phyloP scores from a whole-genome alignment of 2,113 vertebrate genomes.

The Trinectes maculatus region DNA sequence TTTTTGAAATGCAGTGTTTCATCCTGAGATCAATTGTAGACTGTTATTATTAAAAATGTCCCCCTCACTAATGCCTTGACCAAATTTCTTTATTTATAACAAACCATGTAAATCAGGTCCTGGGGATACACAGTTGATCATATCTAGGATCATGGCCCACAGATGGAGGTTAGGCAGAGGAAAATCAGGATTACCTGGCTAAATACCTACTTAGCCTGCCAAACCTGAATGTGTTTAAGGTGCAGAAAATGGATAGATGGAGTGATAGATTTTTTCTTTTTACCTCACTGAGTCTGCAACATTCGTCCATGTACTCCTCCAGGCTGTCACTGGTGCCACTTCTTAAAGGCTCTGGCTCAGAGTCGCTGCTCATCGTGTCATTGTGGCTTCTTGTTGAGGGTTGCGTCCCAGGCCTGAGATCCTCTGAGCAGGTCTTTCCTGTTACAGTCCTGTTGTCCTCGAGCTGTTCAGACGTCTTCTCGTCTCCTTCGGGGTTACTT shows the following conservation, averaged over 20 bases:
- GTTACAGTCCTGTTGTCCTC: slow-evolving; percentile 18
- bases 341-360: slow-evolving; percentile 71
- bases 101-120: background rate
- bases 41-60: too few species aligned
- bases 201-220: background rate
- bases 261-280: slow-evolving; percentile 30
- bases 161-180: background rate
- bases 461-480: slow-evolving; percentile 37
- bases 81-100: too few species aligned
- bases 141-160: background rate
- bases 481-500: slow-evolving; percentile 16
- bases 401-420: slow-evolving; percentile 45
- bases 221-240: background rate
- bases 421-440: slow-evolving; percentile 42
- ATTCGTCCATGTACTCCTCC: slow-evolving; percentile 89
- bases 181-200: background rate
- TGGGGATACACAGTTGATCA: background rate
- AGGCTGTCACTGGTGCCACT: slow-evolving; percentile 84
- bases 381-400: slow-evolving; percentile 55
- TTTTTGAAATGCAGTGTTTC: background rate
- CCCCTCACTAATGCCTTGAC: too few species aligned
- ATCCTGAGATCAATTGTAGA: background rate
- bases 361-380: slow-evolving; percentile 48
- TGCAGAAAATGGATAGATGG: fast-evolving
- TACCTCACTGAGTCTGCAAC: slow-evolving; percentile 90